Evolutionary conservation across 2,888 invertebrate species (phyloP).

Genomic region (Podotricha telesiphe): DNA sequence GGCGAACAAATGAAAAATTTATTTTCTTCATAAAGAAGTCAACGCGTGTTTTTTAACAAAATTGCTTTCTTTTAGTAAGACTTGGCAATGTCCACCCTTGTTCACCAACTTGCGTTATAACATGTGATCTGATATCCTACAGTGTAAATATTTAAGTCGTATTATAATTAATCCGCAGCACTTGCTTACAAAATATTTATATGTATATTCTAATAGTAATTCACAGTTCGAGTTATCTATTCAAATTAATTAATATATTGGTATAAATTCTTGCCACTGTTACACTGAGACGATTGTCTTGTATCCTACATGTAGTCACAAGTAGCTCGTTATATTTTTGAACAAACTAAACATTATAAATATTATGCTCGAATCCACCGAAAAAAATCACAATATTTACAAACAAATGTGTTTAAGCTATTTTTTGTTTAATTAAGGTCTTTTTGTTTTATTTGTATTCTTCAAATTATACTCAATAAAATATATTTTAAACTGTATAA

Average conservation of each 20-base stretch:
- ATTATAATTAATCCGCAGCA: constrained; percentile 12
- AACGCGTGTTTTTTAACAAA: neutral
- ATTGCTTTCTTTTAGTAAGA: neutral
- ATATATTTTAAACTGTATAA: constrained; percentile 29
- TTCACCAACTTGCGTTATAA: constrained; percentile 4
- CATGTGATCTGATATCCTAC: constrained; percentile 16
- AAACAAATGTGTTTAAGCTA: constrained; percentile 30
- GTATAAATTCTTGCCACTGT: constrained; percentile 19
- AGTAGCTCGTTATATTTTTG: constrained; percentile 19
- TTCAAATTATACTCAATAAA: constrained; percentile 40
- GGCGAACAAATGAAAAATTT: neutral
- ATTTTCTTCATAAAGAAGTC: too few relatives aligned
- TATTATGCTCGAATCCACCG: constrained; percentile 38
- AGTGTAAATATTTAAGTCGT: constrained; percentile 18
- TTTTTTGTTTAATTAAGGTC: constrained; percentile 20
- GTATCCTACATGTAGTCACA: constrained; percentile 20
- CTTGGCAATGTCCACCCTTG: neutral
- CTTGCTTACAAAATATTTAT: constrained; percentile 10
- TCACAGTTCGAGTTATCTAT: constrained; percentile 25
- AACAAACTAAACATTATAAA: constrained; percentile 13
- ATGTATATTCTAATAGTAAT: constrained; percentile 22
- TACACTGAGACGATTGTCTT: constrained; percentile 7
- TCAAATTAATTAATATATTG: constrained; percentile 18
- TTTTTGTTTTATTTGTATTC: constrained; percentile 31
- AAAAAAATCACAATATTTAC: constrained; percentile 30